phyloP scores from a whole-genome alignment of 2,113 vertebrate genomes.

The Lycaon pictus region DNA sequence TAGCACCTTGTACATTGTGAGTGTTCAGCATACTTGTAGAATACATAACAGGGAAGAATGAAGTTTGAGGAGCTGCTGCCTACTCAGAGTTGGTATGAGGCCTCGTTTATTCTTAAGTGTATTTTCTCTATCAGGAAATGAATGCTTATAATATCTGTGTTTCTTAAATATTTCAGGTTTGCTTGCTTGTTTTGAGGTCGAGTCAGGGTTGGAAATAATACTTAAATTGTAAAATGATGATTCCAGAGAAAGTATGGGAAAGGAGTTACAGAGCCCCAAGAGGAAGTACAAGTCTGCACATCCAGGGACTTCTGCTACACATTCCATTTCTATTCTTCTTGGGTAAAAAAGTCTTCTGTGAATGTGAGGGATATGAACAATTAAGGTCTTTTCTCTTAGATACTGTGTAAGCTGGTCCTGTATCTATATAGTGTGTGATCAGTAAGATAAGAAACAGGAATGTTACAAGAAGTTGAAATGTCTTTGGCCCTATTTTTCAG shows the following conservation, averaged over 20 bases:
- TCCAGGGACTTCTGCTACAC: not conserved
- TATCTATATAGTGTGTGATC: not conserved
- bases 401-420: not conserved
- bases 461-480: slow-evolving; percentile 19
- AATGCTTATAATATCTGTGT: not conserved
- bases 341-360: not conserved
- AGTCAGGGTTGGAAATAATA: not conserved
- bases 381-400: not conserved
- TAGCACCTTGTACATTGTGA: not conserved
- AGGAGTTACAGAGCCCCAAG: not conserved
- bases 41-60: not conserved
- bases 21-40: not conserved
- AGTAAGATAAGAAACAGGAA: not conserved
- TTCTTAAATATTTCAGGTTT: not conserved
- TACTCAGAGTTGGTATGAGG: not conserved
- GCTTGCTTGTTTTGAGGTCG: not conserved
- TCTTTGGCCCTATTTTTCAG: not conserved
- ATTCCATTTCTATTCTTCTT: not conserved
- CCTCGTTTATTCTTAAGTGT: not conserved
- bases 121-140: not conserved
- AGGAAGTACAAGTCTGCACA: not conserved
- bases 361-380: not conserved
- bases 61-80: not conserved
- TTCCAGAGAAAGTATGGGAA: not conserved
- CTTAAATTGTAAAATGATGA: not conserved